Evolutionary conservation across 2,797 vertebrate species (phyloP), one percentile per base, ranked within the genome.

Genomic region (Crenuchus spilurus): DNA sequence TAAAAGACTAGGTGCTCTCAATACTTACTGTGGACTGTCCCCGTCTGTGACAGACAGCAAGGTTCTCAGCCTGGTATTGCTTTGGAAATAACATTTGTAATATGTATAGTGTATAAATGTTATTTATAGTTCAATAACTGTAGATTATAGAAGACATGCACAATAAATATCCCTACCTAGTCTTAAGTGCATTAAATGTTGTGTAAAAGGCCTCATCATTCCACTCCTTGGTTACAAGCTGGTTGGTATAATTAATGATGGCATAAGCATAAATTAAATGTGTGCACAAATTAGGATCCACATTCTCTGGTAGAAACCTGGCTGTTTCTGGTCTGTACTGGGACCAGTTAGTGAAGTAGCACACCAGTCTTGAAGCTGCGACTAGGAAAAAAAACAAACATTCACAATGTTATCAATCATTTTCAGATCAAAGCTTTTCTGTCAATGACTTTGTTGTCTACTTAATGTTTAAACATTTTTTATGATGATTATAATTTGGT

Each of bases 231-330:
- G 89, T 85, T 13, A 84, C 72, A 60, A 95, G 85, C 76, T 89
- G 82, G 2, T 91, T 90, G 67, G 83, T 68, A 16, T 54, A 6
- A 57, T 86, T 86, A 86, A 95, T 87, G 24, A 92, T 91, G 31
- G 93, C 90, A 76, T 95, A 95, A 51, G 94, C 93, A 31, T 95
- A 94, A 58, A 94, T 85, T 72, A 95, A 80, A 73, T 90, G 89
- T n/a, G 92, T 95, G 72, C 94, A 95, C 30, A 95, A 87, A 80
- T 88, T 80, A 24, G 94, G 92, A 51, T 95, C 90, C 64, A 94
- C 86, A 41, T 93, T 82, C 3, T 67, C 79, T 3, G 93, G 93
- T 66, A 85, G 11, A 64, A 86, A 84, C 1, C 85, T 91, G 42
- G 88, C 92, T 1, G 78, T 70, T 5, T 80, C 83, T 0, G 91